Evolutionary conservation across 2,888 invertebrate genomes (phyloP).

Genomic region (Brassicogethes aeneus): DNA sequence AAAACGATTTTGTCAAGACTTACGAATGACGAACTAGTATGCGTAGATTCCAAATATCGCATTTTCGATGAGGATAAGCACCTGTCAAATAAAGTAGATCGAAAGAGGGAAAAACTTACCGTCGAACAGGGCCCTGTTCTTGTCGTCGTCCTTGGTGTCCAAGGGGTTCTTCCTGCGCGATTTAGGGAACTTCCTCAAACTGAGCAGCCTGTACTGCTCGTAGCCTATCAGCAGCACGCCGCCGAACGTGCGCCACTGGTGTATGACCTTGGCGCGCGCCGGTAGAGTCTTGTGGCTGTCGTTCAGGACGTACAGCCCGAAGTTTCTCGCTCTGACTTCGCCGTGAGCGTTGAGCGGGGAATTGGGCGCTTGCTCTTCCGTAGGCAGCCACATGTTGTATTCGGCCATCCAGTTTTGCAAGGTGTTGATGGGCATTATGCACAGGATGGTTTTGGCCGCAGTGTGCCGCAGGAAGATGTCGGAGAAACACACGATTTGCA

Average conservation of each 20-base stretch:
- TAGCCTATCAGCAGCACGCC: slow-evolving; percentile 96
- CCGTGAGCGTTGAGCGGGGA: slow-evolving; percentile 52
- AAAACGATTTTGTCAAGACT: no score
- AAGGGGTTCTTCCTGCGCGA: slow-evolving; percentile 47
- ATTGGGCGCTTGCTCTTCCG: slow-evolving; percentile 43
- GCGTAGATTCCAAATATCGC: no score
- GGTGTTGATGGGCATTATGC: slow-evolving; percentile 98
- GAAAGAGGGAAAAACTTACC: no score
- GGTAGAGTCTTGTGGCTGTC: slow-evolving; percentile 89
- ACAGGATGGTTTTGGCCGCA: slow-evolving; percentile 77
- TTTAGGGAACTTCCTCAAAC: slow-evolving; percentile 64
- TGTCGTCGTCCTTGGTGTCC: slow-evolving; percentile 48
- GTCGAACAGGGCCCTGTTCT: slow-evolving; percentile 67
- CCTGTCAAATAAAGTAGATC: no score
- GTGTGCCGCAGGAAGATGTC: slow-evolving; percentile 93
- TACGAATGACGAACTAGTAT: no score
- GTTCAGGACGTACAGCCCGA: slow-evolving; percentile 83
- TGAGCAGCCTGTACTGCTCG: slow-evolving; percentile 87
- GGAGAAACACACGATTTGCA: slow-evolving; percentile 88
- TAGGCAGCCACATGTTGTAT: slow-evolving; percentile 95
- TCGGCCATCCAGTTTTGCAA: slow-evolving; percentile 97
- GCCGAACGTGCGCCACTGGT: slow-evolving; percentile 78
- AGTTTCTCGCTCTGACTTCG: slow-evolving; percentile 68
- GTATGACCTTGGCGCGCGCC: slow-evolving; percentile 77
- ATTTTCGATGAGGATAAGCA: no score